These are phyloP conservation scores for Erebia ligea DNA, from an alignment of 2,888 invertebrate species.

Conservation along the genomic window DNA sequence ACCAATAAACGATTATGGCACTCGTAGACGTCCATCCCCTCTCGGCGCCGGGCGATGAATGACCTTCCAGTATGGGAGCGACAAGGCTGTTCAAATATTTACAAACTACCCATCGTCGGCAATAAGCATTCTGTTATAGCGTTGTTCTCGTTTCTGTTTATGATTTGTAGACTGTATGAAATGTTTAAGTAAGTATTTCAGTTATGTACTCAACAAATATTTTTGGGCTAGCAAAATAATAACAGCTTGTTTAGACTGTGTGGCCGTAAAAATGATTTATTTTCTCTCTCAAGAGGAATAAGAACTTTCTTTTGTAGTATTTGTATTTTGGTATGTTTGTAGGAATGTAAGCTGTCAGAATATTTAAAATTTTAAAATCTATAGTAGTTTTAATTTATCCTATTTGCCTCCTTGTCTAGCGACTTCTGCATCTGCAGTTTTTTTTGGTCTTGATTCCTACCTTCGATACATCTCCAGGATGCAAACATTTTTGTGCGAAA, in stretches of 20 bases:
- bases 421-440: too few relatives aligned
- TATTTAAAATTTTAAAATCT: too few relatives aligned
- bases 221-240: not conserved
- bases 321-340: too few relatives aligned
- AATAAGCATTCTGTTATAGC: conserved; percentile 22
- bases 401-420: too few relatives aligned
- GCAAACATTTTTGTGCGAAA: too few relatives aligned
- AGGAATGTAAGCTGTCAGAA: too few relatives aligned
- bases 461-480: too few relatives aligned
- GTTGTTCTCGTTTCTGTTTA: not conserved
- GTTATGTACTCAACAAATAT: not conserved
- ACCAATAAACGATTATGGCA: not conserved
- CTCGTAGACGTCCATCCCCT: conserved; percentile 54
- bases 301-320: too few relatives aligned
- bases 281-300: not conserved
- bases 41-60: conserved; percentile 62
- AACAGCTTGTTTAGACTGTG: not conserved
- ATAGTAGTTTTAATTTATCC: too few relatives aligned
- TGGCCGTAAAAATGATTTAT: not conserved
- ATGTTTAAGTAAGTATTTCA: not conserved
- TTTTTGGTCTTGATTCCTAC: too few relatives aligned
- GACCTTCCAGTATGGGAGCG: conserved; percentile 57
- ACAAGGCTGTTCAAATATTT: conserved; percentile 74
- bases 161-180: not conserved
- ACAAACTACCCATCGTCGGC: conserved; percentile 63